Conservation (phyloP, 92 coral and sea anemone genomes). For the Palythoa grandis region DNA sequence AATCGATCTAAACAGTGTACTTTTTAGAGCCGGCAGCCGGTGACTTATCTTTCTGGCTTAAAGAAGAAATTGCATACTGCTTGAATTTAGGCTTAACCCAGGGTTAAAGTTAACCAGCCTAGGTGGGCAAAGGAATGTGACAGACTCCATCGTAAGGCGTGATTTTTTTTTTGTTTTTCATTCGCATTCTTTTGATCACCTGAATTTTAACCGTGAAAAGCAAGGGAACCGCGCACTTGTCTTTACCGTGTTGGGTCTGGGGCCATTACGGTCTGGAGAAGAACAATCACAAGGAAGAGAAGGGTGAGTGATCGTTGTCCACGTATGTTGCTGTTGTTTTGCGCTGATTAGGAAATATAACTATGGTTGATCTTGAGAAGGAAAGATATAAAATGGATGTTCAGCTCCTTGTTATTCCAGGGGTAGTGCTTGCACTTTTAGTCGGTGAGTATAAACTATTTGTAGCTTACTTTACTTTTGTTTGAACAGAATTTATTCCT, state of each 20-base stretch:
- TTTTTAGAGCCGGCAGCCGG: no score
- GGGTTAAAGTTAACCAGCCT: no score
- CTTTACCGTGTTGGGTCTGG: constrained; percentile 3
- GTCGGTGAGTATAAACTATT: constrained; percentile 69
- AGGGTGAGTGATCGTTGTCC: constrained; percentile 3
- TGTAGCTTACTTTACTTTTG: background rate
- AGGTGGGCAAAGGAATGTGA: no score
- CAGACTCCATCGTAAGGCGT: no score
- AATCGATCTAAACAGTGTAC: no score
- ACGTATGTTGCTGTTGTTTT: background rate
- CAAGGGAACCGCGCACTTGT: constrained; percentile 33
- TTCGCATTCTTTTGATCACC: no score
- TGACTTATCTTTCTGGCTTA: no score
- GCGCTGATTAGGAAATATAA: background rate
- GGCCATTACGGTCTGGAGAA: background rate
- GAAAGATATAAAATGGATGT: constrained; percentile 91
- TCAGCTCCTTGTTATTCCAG: constrained; percentile 86
- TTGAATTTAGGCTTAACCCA: no score
- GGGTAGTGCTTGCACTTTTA: constrained; percentile 68
- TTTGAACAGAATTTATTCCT: background rate
- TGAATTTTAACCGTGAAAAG: background rate
- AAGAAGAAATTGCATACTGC: no score
- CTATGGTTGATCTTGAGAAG: constrained; percentile 85
- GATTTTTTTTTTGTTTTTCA: no score
- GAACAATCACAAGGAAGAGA: constrained; percentile 6